phyloP scores from a whole-genome alignment of 1,140 invertebrate genomes.

The Eueides isabella region DNA sequence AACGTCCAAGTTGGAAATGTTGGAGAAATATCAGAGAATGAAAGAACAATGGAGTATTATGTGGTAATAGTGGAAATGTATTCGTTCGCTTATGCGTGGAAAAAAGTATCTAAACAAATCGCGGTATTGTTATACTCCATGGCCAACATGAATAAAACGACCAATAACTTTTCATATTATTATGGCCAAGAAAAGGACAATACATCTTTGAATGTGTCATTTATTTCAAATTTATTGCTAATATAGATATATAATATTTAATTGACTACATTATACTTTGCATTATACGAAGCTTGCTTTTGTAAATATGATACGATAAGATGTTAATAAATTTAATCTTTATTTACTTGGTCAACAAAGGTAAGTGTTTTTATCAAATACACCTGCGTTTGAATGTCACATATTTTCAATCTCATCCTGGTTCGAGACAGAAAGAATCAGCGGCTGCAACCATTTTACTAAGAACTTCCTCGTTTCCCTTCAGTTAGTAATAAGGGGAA shows the following conservation, averaged over 20 bases:
- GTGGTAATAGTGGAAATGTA: slow-evolving; percentile 81
- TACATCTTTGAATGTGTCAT: background rate
- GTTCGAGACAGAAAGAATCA: slow-evolving; percentile 74
- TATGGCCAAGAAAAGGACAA: slow-evolving; percentile 47
- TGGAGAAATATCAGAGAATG: slow-evolving; percentile 72
- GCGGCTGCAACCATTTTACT: slow-evolving; percentile 53
- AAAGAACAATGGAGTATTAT: slow-evolving; percentile 81
- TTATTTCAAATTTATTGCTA: background rate
- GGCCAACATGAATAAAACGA: slow-evolving; percentile 59
- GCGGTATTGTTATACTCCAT: slow-evolving; percentile 73
- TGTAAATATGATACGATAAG: background rate
- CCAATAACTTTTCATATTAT: slow-evolving; percentile 58
- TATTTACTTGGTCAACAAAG: slow-evolving; percentile 6
- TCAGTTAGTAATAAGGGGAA: slow-evolving; percentile 32
- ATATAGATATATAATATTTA: background rate
- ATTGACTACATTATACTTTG: background rate
- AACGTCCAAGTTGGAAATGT: slow-evolving; percentile 70
- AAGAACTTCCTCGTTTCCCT: slow-evolving; percentile 46
- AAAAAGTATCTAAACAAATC: slow-evolving; percentile 81
- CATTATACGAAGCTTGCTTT: no score
- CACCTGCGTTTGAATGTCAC: slow-evolving; percentile 62
- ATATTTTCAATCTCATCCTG: slow-evolving; percentile 78
- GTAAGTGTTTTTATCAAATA: slow-evolving; percentile 38
- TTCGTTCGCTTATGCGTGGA: slow-evolving; percentile 75
- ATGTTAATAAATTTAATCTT: slow-evolving; percentile 4